Evolutionary conservation across 2,113 vertebrate genomes (phyloP).

Genomic region (Ginglymostoma cirratum): DNA sequence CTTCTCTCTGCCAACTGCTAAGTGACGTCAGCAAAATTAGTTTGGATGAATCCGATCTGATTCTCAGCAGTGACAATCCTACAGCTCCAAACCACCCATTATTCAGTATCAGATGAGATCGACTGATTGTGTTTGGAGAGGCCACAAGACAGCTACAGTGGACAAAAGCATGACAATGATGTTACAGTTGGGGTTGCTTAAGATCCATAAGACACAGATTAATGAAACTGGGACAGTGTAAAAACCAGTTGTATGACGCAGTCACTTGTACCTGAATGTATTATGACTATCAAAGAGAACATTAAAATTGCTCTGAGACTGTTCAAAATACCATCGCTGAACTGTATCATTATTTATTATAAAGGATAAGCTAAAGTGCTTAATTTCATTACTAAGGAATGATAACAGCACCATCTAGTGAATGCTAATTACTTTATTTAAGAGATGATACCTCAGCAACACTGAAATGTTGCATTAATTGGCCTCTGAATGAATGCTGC

Average conservation of each 20-base stretch:
- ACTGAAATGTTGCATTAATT: background rate
- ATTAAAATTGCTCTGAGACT: background rate
- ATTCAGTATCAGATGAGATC: background rate
- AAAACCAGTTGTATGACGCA: background rate
- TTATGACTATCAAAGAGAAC: too few species aligned
- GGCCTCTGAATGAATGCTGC: background rate
- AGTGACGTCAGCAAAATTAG: background rate
- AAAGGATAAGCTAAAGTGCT: background rate
- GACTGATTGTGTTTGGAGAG: background rate
- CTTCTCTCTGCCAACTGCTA: background rate
- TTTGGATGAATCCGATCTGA: background rate
- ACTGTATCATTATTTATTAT: conserved; percentile 5
- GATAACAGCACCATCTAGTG: conserved; percentile 38
- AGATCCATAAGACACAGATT: background rate
- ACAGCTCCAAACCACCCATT: background rate
- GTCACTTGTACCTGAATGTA: too few species aligned
- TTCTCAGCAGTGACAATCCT: background rate
- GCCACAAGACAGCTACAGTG: background rate
- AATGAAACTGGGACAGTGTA: background rate
- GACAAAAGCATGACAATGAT: too few species aligned
- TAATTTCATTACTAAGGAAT: background rate
- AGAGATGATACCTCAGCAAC: background rate
- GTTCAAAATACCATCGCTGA: background rate
- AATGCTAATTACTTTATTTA: conserved; percentile 31
- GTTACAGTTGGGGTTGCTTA: background rate